A percentile compares a stretch with the other conserved stretches of the same genome.
These are phyloP conservation scores for Lamellibrachia columna DNA, from an alignment of 2,888 invertebrate species.

Conservation along the genomic window DNA sequence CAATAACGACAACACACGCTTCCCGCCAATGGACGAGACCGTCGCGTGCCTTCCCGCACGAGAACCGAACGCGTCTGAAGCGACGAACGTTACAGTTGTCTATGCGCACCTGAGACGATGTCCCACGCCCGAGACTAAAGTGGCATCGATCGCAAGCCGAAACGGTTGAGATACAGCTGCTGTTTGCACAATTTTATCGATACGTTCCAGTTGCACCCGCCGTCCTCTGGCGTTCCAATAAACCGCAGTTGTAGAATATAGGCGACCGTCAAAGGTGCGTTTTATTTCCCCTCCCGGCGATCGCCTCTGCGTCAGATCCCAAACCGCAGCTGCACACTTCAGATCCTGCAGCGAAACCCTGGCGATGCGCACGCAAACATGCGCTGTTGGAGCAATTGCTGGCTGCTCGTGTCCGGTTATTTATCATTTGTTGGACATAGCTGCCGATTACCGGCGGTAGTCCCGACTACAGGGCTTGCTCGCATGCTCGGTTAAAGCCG, in stretches of 20 bases:
- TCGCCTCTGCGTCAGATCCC: background rate
- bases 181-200: constrained; percentile 11
- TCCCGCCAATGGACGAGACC: background rate
- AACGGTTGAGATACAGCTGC: background rate
- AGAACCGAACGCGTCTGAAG: background rate
- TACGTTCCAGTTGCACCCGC: background rate
- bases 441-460: background rate
- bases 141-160: background rate
- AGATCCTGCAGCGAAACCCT: background rate
- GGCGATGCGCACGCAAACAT: background rate
- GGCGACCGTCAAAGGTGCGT: background rate
- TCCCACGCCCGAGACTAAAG: background rate
- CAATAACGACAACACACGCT: background rate
- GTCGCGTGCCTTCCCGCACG: background rate
- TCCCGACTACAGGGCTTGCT: background rate
- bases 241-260: background rate
- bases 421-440: constrained; percentile 10
- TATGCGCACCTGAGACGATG: background rate
- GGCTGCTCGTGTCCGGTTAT: background rate
- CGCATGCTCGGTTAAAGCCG: background rate
- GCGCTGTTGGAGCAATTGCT: background rate
- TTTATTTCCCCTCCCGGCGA: background rate
- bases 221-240: background rate
- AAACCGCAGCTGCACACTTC: background rate
- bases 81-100: background rate